Conservation (phyloP, 2,113 vertebrate species). For the Tangachromis dhanisi region DNA sequence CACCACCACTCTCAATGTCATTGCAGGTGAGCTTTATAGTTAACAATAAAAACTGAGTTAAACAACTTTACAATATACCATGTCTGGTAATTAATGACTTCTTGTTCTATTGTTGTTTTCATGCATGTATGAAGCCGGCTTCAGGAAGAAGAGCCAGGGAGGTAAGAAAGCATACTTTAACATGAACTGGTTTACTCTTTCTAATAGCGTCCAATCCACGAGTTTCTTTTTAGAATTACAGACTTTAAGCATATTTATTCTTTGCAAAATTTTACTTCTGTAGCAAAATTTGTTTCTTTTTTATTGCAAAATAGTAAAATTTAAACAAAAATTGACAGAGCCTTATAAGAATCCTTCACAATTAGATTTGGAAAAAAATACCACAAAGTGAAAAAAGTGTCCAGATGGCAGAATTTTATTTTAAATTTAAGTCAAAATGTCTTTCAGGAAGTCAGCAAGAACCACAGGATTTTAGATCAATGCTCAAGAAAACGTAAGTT, state of each 20-base stretch:
- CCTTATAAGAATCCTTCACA: neutral
- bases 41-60: neutral
- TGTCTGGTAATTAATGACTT: neutral
- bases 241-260: neutral
- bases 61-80: neutral
- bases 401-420: neutral
- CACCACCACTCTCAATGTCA: constrained; percentile 72
- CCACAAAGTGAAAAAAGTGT: neutral
- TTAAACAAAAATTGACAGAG: neutral
- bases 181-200: neutral
- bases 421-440: neutral
- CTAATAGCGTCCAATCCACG: neutral
- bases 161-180: neutral
- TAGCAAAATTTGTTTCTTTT: neutral
- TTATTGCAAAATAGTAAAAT: neutral
- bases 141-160: constrained; percentile 66
- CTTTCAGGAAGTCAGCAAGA: neutral
- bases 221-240: neutral
- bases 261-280: neutral
- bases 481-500: constrained; percentile 71
- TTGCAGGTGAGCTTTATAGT: constrained; percentile 66
- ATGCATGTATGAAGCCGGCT: constrained; percentile 61
- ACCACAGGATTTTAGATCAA: constrained; percentile 63
- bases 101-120: neutral
- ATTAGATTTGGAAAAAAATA: neutral